Evolutionary conservation across 2,888 invertebrate species (phyloP).

Genomic region (Zygothrica quintamaculata): DNA sequence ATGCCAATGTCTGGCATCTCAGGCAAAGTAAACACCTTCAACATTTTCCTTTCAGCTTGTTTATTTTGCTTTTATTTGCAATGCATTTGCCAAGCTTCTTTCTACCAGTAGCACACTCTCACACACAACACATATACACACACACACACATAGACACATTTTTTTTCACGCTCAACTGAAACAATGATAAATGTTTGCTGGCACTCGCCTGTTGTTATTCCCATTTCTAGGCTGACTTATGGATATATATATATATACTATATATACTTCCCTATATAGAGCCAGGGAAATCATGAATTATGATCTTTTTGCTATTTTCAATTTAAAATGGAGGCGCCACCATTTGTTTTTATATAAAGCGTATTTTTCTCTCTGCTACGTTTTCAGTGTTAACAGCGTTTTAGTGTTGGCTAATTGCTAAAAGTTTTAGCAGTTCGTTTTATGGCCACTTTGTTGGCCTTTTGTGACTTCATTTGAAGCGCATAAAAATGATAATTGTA

Average conservation of each 20-base stretch:
- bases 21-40: background rate
- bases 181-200: slow-evolving; percentile 69
- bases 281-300: slow-evolving; percentile 65
- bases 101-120: background rate
- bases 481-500: slow-evolving; percentile 41
- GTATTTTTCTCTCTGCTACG: no score
- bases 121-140: slow-evolving; percentile 2
- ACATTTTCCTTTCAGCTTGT: slow-evolving; percentile 38
- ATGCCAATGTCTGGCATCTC: background rate
- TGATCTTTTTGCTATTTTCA: slow-evolving; percentile 58
- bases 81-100: slow-evolving; percentile 18
- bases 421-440: slow-evolving; percentile 39
- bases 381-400: background rate
- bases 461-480: slow-evolving; percentile 30
- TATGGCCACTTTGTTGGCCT: slow-evolving; percentile 21
- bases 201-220: slow-evolving; percentile 67
- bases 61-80: slow-evolving; percentile 57
- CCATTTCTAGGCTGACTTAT: slow-evolving; percentile 62
- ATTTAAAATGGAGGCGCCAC: slow-evolving; percentile 28
- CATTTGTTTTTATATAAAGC: background rate
- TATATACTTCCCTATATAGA: no score
- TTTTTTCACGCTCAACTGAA: slow-evolving; percentile 64
- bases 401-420: slow-evolving; percentile 57
- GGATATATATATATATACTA: slow-evolving; percentile 30
- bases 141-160: background rate